These are phyloP conservation scores for Microctenopoma steveboyesi DNA, from an alignment of 2,797 vertebrate genomes.

Conservation along the genomic window DNA sequence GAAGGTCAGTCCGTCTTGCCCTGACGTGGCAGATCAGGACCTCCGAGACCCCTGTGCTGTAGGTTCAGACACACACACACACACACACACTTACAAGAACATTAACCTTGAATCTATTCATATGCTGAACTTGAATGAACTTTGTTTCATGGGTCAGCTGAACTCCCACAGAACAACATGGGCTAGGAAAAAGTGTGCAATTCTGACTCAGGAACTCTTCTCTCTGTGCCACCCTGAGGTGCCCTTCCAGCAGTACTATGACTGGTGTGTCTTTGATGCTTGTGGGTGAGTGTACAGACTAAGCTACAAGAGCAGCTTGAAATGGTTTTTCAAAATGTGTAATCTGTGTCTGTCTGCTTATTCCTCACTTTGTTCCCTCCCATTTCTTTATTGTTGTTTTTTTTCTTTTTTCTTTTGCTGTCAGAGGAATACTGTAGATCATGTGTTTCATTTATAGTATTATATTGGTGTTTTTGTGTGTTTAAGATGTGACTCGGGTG, in stretches of 20 bases:
- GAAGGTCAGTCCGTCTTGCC: constrained; percentile 91
- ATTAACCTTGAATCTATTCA: background rate
- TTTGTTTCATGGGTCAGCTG: constrained; percentile 62
- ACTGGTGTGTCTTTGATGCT: constrained; percentile 92
- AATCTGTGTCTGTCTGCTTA: too few relatives aligned
- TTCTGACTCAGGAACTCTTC: constrained; percentile 85
- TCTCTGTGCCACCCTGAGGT: constrained; percentile 84
- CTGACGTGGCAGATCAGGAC: constrained; percentile 84
- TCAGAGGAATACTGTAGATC: background rate
- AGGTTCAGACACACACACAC: constrained; percentile 35
- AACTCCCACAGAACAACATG: constrained; percentile 86
- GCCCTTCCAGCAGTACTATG: constrained; percentile 88
- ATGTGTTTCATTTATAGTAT: background rate
- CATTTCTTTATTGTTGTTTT: background rate
- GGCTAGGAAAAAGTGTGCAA: constrained; percentile 86
- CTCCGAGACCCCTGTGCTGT: constrained; percentile 87
- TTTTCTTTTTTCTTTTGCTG: background rate
- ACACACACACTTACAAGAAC: background rate
- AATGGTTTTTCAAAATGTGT: background rate
- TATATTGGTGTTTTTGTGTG: constrained; percentile 23
- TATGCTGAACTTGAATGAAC: background rate
- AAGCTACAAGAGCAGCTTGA: background rate
- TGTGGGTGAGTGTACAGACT: constrained; percentile 87
- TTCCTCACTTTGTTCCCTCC: too few relatives aligned
- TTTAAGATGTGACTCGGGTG: constrained; percentile 90